These are phyloP conservation scores for Xiphorhynchus erythropygius DNA, from an alignment of 2,797 vertebrate species.

Conservation along the genomic window DNA sequence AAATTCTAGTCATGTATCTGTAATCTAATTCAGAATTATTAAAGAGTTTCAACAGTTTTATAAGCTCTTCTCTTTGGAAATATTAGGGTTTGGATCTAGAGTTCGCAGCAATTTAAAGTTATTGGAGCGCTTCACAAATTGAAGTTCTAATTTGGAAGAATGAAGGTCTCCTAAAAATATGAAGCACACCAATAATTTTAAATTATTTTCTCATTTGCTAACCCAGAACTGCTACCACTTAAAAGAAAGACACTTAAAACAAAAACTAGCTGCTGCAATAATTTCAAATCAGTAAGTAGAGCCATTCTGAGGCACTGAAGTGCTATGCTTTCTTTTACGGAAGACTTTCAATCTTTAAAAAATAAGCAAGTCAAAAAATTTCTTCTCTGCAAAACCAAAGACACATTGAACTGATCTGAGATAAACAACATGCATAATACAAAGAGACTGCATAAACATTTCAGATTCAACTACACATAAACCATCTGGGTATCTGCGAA, in stretches of 20 bases:
- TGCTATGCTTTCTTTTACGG: constrained; percentile 32
- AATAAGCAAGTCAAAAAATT: constrained; percentile 54
- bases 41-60: constrained; percentile 32
- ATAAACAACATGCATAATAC: not conserved
- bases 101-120: constrained; percentile 66
- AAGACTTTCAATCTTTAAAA: constrained; percentile 59
- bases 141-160: constrained; percentile 74
- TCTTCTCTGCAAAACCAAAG: constrained; percentile 30
- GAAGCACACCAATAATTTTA: constrained; percentile 72
- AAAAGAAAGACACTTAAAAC: constrained; percentile 55
- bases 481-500: not conserved
- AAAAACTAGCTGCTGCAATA: constrained; percentile 62
- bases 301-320: constrained; percentile 48
- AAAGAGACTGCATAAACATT: not conserved
- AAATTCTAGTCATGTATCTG: not conserved
- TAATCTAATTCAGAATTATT: constrained; percentile 18
- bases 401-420: constrained; percentile 23
- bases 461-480: not conserved
- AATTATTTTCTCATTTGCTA: constrained; percentile 71
- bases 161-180: constrained; percentile 68
- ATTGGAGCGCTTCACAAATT: constrained; percentile 67
- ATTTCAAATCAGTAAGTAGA: constrained; percentile 65
- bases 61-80: constrained; percentile 32
- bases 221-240: constrained; percentile 49
- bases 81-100: constrained; percentile 26